These are phyloP conservation scores for Brachyalestes nurse DNA, from an alignment of 2,797 vertebrate genomes.

Conservation along the genomic window DNA sequence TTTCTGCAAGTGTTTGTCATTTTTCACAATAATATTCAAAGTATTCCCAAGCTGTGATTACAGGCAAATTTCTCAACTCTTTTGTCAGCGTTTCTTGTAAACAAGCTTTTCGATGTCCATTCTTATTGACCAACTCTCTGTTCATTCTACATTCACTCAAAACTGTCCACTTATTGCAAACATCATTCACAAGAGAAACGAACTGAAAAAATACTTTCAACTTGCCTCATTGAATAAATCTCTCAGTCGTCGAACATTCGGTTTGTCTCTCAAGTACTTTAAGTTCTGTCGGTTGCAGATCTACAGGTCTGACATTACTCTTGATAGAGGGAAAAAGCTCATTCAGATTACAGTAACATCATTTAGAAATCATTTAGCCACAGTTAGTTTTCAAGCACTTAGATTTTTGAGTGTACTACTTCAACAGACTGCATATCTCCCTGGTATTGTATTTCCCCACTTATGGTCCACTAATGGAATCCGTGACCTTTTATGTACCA, in stretches of 20 bases:
- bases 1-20: not conserved
- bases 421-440: too few relatives aligned
- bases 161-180: conserved; percentile 51
- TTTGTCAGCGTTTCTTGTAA: conserved; percentile 10
- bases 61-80: conserved; percentile 1
- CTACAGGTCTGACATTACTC: conserved; percentile 2
- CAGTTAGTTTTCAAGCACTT: not conserved
- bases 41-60: not conserved
- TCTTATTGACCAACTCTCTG: conserved; percentile 19
- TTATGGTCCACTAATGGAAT: too few relatives aligned
- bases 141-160: conserved; percentile 14
- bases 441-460: not conserved
- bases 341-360: not conserved
- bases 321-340: not conserved
- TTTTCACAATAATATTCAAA: conserved; percentile 7
- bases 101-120: conserved; percentile 33
- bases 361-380: not conserved
- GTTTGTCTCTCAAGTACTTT: conserved; percentile 19
- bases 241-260: too few relatives aligned
- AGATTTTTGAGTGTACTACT: too few relatives aligned
- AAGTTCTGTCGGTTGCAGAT: conserved; percentile 1
- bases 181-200: conserved; percentile 53
- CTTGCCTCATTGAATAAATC: conserved; percentile 51
- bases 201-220: conserved; percentile 43
- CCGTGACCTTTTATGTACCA: not conserved